Evolutionary conservation across 2,888 invertebrate species (phyloP).

Genomic region (Polydrusus pterygomalis): DNA sequence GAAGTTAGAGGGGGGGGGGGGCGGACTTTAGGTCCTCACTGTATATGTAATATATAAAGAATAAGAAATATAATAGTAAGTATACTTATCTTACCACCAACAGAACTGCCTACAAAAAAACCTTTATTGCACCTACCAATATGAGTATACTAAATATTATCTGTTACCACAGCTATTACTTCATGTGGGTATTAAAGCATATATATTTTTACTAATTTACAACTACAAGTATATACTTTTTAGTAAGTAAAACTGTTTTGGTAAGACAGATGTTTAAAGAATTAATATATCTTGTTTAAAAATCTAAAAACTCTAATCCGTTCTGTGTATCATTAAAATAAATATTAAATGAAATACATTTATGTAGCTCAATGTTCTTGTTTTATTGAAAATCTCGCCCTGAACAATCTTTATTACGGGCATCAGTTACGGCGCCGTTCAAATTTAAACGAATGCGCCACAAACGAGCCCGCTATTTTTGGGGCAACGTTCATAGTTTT

Average conservation of each 20-base stretch:
- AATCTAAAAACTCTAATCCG: conserved; percentile 55
- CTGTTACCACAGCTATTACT: neutral
- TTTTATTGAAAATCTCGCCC: conserved; percentile 21
- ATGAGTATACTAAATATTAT: too few species aligned
- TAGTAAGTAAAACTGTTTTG: conserved; percentile 27
- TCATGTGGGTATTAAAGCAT: neutral
- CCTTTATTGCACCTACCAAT: neutral
- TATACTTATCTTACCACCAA: neutral
- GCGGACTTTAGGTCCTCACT: too few species aligned
- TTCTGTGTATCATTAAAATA: conserved; percentile 66
- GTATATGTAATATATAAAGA: too few species aligned
- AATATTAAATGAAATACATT: conserved; percentile 65
- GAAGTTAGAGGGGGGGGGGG: too few species aligned
- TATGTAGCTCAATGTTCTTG: conserved; percentile 63
- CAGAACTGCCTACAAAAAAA: conserved; percentile 22
- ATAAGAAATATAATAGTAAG: too few species aligned
- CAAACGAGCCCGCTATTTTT: too few species aligned
- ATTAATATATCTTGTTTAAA: conserved; percentile 22
- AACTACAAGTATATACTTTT: neutral
- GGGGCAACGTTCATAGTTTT: too few species aligned
- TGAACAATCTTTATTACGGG: neutral
- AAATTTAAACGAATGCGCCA: too few species aligned
- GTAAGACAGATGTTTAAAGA: conserved; percentile 40
- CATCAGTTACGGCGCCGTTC: too few species aligned
- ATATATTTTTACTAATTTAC: neutral